Evolutionary conservation across 2,888 invertebrate species (phyloP), one percentile per base, ranked within the genome.

Genomic region (Sclerodermus sp.): DNA sequence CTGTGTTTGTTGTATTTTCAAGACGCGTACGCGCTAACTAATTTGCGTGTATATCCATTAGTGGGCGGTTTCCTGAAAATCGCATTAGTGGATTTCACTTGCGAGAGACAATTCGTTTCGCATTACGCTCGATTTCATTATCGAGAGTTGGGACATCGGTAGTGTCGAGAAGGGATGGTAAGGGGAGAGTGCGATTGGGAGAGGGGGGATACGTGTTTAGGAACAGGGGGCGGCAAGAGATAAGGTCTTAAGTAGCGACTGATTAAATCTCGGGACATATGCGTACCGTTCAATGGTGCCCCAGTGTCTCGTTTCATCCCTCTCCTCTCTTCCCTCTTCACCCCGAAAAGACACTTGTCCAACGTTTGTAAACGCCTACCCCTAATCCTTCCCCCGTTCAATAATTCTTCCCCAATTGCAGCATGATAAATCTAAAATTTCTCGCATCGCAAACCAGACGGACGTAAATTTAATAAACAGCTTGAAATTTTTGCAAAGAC

Each of bases 191-290:
- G 32, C 16, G 47, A 43, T 42, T 51, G 40, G 51, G 60, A 59
- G 59, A 53, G 23, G 29, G 48, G 57, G 54, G 41, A 52, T 44
- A 58, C 47, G 53, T 53, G 23, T 23, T 41, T 50, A 50, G 48
- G 55, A 57, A 49, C 42, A 48, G 48, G 51, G 42, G 51, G 42
- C 29, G 53, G 61, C 62, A 64, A 65, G 58, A 71, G 69, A 75
- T 71, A 71, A 71, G 68, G 66, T 65, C 66, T 62, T 72, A 71
- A 76, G 76, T 73, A 74, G 66, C 54, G 69, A 64, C 72, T 74
- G 77, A 77, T 77, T 77, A 75, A 77, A 77, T 77, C 76, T 76
- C 68, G 63, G 71, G 74, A 74, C 77, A 77, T 77, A 76, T 77
- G 77, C 58, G 75, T 70, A 61, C 58, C 63, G 71, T 73, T 75